Percentiles rank a stretch among this genome's conserved stretches.
Evolutionary conservation across 35 echinoderm and acorn worm genomes (phyloP).

Genomic region (Nesometra sesokonis): DNA sequence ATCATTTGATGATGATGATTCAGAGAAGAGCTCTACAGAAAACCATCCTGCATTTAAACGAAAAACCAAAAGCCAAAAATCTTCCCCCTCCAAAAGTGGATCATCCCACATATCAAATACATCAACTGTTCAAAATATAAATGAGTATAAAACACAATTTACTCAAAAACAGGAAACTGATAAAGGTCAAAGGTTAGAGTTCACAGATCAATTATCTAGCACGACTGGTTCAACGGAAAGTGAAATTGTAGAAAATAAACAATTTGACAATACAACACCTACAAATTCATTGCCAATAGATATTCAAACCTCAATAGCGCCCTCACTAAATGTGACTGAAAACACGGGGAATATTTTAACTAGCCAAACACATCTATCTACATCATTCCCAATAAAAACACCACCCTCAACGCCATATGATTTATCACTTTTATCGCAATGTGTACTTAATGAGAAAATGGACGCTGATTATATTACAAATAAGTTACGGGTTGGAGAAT

Average conservation of each 20-base stretch:
- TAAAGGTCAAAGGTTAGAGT: neutral
- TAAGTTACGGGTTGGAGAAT: conserved; percentile 25
- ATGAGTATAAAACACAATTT: neutral
- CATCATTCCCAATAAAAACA: conserved; percentile 70
- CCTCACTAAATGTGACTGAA: neutral
- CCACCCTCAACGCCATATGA: conserved; percentile 81
- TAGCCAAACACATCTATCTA: neutral
- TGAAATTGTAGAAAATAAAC: neutral
- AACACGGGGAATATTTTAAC: neutral
- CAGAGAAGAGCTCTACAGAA: neutral
- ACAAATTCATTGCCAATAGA: neutral
- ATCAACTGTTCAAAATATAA: neutral
- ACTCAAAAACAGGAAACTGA: neutral
- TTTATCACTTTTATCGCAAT: conserved; percentile 33
- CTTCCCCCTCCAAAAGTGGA: neutral
- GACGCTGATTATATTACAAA: conserved; percentile 46
- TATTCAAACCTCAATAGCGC: neutral
- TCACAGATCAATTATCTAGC: neutral
- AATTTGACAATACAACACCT: neutral
- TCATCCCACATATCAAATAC: neutral
- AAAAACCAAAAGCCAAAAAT: neutral
- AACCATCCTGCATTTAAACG: neutral
- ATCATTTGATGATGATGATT: conserved; percentile 76
- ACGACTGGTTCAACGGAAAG: neutral
- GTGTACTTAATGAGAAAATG: conserved; percentile 36